A percentile compares a stretch with the other conserved stretches of the same genome.
These are phyloP conservation scores for Notiomystis cincta DNA, from an alignment of 2,113 vertebrate genomes.

Conservation along the genomic window DNA sequence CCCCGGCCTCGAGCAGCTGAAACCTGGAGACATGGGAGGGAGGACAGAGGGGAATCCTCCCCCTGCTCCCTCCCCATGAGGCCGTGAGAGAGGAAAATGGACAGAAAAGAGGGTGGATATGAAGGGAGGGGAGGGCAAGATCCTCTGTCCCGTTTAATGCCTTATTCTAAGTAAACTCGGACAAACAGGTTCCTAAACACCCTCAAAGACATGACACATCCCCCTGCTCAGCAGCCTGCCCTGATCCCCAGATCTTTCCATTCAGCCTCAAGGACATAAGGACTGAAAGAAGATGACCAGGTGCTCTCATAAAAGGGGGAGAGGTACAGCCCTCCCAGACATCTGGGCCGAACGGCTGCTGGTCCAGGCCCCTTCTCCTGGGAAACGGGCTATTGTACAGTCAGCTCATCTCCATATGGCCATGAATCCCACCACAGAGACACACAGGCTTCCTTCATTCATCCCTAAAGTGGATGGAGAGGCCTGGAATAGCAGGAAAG, in stretches of 20 bases:
- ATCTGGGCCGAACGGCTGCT: neutral
- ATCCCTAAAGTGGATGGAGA: neutral
- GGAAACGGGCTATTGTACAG: neutral
- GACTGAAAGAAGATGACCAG: neutral
- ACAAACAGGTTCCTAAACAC: neutral
- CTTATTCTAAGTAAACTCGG: neutral
- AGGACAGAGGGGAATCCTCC: neutral
- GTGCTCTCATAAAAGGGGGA: neutral
- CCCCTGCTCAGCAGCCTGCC: neutral
- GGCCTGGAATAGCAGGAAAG: neutral
- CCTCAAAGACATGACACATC: neutral
- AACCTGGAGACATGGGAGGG: fast-evolving
- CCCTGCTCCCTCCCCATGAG: neutral
- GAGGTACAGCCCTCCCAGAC: neutral
- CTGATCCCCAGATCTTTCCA: neutral
- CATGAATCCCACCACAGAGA: neutral
- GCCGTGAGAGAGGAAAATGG: neutral
- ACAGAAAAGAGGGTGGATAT: neutral
- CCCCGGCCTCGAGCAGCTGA: neutral
- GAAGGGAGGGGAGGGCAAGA: neutral
- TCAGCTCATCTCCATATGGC: neutral
- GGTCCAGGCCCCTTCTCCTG: neutral
- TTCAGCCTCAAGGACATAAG: neutral
- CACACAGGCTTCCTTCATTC: neutral
- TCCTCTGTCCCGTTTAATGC: neutral